Evolutionary conservation across 37 sponge, comb jelly and placozoan genomes (phyloP).

Genomic region (Spongia lamella): DNA sequence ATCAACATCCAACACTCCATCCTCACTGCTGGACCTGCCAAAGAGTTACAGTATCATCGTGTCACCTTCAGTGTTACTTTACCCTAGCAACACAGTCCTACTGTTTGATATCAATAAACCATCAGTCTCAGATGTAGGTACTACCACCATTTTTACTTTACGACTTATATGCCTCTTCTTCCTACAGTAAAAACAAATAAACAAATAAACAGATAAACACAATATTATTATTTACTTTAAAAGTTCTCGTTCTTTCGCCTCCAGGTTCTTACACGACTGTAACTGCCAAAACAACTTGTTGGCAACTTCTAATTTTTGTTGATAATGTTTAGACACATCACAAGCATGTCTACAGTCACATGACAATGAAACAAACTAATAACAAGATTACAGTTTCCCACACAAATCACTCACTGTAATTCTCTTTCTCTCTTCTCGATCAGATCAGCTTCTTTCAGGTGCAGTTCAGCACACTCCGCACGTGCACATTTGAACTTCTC

Average conservation of each 20-base stretch:
- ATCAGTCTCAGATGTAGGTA: too few species aligned
- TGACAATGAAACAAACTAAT: neutral
- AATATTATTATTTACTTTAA: conserved; percentile 29
- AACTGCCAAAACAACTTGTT: conserved; percentile 58
- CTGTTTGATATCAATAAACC: too few species aligned
- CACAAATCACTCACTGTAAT: conserved; percentile 57
- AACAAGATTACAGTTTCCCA: neutral
- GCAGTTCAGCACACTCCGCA: conserved; percentile 23
- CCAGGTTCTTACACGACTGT: conserved; percentile 43
- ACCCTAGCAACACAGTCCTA: too few species aligned
- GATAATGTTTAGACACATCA: conserved; percentile 62
- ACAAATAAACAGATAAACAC: conserved; percentile 10
- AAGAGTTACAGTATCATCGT: too few species aligned
- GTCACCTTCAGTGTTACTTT: too few species aligned
- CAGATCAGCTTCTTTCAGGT: conserved; percentile 47
- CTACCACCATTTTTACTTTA: too few species aligned
- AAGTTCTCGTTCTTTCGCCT: conserved; percentile 51
- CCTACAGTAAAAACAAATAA: too few species aligned
- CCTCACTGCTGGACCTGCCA: too few species aligned
- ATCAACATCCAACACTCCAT: too few species aligned
- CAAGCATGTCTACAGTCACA: conserved; percentile 54
- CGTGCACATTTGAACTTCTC: conserved; percentile 36
- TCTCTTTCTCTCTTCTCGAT: conserved; percentile 67
- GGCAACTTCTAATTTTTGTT: conserved; percentile 61
- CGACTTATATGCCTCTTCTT: too few species aligned